Evolutionary conservation across 2,888 invertebrate genomes (phyloP).

Genomic region (Chrysolina americana): DNA sequence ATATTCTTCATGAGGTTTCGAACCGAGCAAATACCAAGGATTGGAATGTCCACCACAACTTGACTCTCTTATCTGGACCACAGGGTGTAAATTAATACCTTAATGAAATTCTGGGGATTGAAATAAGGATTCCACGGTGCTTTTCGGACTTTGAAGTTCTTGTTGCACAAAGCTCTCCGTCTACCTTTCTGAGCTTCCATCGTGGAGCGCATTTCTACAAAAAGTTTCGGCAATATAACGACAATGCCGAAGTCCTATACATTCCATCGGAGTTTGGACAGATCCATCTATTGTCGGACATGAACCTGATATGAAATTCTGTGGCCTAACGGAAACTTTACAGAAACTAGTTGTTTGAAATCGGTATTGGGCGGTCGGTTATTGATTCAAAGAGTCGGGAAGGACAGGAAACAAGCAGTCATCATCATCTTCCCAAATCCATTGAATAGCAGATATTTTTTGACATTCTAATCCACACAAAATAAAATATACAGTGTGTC

Average conservation of each 20-base stretch:
- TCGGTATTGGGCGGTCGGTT: too few relatives aligned
- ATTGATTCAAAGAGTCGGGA: too few relatives aligned
- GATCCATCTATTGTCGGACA: conserved; percentile 23
- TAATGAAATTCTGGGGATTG: conserved; percentile 60
- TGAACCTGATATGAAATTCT: neutral
- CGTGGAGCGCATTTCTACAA: neutral
- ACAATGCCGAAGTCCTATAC: conserved; percentile 50
- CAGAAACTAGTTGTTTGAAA: too few relatives aligned
- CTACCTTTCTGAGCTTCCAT: conserved; percentile 45
- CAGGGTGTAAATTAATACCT: neutral
- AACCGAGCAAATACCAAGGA: too few relatives aligned
- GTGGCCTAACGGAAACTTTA: neutral
- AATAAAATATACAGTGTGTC: too few relatives aligned
- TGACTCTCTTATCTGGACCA: neutral
- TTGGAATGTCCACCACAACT: neutral
- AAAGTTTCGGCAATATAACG: conserved; percentile 49
- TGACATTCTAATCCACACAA: too few relatives aligned
- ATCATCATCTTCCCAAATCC: too few relatives aligned
- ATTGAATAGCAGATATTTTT: too few relatives aligned
- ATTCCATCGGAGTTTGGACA: conserved; percentile 52
- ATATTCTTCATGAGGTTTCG: neutral
- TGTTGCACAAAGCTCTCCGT: conserved; percentile 59
- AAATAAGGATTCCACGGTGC: conserved; percentile 61
- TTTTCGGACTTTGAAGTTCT: conserved; percentile 60
- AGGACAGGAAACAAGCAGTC: too few relatives aligned